A percentile compares a stretch with the other conserved stretches of the same genome.
These are phyloP conservation scores for Troides helena DNA, from an alignment of 2,888 invertebrate genomes.

Conservation along the genomic window DNA sequence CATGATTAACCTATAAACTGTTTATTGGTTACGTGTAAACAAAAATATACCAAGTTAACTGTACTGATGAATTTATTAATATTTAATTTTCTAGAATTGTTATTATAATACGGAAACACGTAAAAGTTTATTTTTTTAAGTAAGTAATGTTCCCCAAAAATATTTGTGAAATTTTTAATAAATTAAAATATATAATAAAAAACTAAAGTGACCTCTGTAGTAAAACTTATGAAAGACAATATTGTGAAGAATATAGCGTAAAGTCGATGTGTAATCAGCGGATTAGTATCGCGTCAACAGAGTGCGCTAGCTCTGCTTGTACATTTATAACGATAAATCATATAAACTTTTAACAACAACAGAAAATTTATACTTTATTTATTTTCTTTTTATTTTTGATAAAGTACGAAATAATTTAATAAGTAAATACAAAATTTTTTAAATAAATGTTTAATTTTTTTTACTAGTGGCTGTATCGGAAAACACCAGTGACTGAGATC, in stretches of 20 bases:
- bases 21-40: no score
- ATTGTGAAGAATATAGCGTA: neutral
- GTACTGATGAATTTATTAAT: no score
- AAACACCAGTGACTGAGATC: conserved; percentile 42
- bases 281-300: conserved; percentile 11
- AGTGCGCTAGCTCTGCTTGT: conserved; percentile 6
- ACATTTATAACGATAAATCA: neutral
- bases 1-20: no score
- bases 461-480: conserved; percentile 39
- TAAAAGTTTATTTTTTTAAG: no score
- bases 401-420: neutral
- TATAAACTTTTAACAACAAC: neutral
- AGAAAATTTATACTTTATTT: neutral
- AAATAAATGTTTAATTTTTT: neutral
- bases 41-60: no score
- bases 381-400: neutral
- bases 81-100: no score
- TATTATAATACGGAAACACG: no score
- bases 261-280: neutral
- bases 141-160: no score
- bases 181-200: no score
- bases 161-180: no score
- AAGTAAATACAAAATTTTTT: neutral
- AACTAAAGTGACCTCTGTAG: conserved; percentile 9
- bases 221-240: neutral